phyloP scores from a whole-genome alignment of 2,113 vertebrate species.

The Oryzias woworae region DNA sequence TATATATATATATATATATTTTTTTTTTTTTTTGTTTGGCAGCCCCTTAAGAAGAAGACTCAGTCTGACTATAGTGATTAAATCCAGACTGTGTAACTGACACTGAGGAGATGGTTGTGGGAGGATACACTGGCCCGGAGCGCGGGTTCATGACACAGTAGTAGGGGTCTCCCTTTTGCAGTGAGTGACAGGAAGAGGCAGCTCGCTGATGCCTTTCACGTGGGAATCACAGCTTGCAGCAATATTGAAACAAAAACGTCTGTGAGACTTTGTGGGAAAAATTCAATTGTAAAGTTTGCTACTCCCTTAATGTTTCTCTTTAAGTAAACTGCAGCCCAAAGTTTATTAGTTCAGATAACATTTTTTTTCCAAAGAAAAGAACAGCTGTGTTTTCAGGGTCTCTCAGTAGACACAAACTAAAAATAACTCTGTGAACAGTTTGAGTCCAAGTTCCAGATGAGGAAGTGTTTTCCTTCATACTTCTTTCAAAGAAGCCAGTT shows the following conservation, averaged over 20 bases:
- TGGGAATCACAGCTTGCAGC: conserved; percentile 95
- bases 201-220: conserved; percentile 88
- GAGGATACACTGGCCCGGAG: conserved; percentile 86
- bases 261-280: conserved; percentile 85
- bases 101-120: conserved; percentile 81
- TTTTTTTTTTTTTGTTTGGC: conserved; percentile 33
- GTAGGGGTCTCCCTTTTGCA: conserved; percentile 81
- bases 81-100: conserved; percentile 87
- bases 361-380: conserved; percentile 69
- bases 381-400: conserved; percentile 83
- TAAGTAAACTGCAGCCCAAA: conserved; percentile 78
- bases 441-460: conserved; percentile 37
- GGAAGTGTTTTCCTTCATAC: conserved; percentile 8
- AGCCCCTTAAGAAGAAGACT: conserved; percentile 33
- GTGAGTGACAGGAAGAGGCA: conserved; percentile 93
- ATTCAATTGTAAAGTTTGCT: conserved; percentile 81
- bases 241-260: conserved; percentile 80
- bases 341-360: conserved; percentile 83
- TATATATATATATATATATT: neutral
- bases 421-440: conserved; percentile 69
- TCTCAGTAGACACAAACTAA: conserved; percentile 64
- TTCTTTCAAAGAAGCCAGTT: conserved; percentile 24
- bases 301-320: conserved; percentile 79
- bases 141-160: conserved; percentile 84
- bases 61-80: conserved; percentile 72